Percentiles rank a stretch among this genome's conserved stretches.
Evolutionary conservation across 2,888 invertebrate genomes (phyloP).

Genomic region (Spialia ferax): DNA sequence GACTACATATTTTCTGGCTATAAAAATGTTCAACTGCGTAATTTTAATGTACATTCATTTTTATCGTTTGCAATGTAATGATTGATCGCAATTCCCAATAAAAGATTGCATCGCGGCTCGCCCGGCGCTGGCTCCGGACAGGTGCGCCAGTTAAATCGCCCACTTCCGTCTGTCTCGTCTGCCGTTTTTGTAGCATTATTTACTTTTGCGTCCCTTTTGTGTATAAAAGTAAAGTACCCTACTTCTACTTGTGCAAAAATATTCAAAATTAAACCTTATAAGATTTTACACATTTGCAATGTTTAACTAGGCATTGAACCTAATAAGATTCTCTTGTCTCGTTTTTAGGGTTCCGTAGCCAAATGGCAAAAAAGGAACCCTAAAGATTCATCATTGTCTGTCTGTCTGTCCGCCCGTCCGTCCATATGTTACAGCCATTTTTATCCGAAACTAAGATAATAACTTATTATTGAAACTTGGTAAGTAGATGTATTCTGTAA

Average conservation of each 20-base stretch:
- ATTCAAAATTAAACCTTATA: not conserved
- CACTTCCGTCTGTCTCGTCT: conserved; percentile 56
- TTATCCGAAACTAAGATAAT: too few species aligned
- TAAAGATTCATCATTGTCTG: too few species aligned
- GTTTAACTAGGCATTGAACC: too few species aligned
- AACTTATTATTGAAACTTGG: too few species aligned
- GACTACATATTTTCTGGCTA: not conserved
- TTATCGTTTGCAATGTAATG: conserved; percentile 37
- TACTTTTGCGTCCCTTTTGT: conserved; percentile 19
- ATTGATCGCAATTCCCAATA: conserved; percentile 37
- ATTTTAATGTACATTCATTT: conserved; percentile 42
- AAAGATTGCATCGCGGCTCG: conserved; percentile 32
- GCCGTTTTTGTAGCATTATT: conserved; percentile 22
- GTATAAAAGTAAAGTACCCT: too few species aligned
- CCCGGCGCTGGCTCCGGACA: conserved; percentile 45
- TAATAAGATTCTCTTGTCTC: too few species aligned
- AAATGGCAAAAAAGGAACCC: too few species aligned
- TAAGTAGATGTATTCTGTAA: too few species aligned
- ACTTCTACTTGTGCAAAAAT: not conserved
- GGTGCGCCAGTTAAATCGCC: conserved; percentile 60
- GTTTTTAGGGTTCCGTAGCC: too few species aligned
- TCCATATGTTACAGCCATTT: too few species aligned
- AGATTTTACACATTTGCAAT: too few species aligned
- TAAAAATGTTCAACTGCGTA: conserved; percentile 48
- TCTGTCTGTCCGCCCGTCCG: too few species aligned